A percentile compares a stretch with the other conserved stretches of the same genome.
phyloP scores from a whole-genome alignment of 2,797 vertebrate genomes.

The Dallia pectoralis region DNA sequence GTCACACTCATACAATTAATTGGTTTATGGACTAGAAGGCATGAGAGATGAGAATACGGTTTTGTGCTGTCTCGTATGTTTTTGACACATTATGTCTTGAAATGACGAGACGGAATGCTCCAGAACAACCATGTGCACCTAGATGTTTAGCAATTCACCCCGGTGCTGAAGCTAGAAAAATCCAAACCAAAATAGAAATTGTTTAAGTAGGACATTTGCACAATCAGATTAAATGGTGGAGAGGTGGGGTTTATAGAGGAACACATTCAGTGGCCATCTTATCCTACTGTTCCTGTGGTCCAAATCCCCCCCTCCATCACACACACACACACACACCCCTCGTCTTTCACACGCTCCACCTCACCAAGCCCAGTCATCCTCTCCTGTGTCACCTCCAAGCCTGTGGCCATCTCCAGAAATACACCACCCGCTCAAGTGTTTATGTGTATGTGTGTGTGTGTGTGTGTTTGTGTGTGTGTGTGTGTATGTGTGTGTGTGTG shows the following conservation, averaged over 20 bases:
- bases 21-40: too few species aligned
- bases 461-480: not conserved
- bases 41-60: too few species aligned
- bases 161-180: too few species aligned
- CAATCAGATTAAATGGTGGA: slow-evolving; percentile 6
- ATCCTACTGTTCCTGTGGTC: slow-evolving; percentile 49
- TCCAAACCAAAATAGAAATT: not conserved
- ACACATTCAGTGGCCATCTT: slow-evolving; percentile 46
- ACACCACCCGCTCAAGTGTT: not conserved
- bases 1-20: too few species aligned
- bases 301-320: not conserved
- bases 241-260: slow-evolving; percentile 45
- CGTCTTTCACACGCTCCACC: slow-evolving; percentile 46
- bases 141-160: too few species aligned
- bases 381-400: slow-evolving; percentile 33
- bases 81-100: too few species aligned
- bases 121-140: too few species aligned
- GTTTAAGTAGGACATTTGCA: not conserved
- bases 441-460: not conserved
- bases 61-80: too few species aligned
- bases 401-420: slow-evolving; percentile 1
- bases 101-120: too few species aligned
- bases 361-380: slow-evolving; percentile 11
- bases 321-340: not conserved
- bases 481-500: slow-evolving; percentile 5